These are phyloP conservation scores for Clarias platycephalus DNA, from an alignment of 2,797 vertebrate genomes.

Conservation along the genomic window DNA sequence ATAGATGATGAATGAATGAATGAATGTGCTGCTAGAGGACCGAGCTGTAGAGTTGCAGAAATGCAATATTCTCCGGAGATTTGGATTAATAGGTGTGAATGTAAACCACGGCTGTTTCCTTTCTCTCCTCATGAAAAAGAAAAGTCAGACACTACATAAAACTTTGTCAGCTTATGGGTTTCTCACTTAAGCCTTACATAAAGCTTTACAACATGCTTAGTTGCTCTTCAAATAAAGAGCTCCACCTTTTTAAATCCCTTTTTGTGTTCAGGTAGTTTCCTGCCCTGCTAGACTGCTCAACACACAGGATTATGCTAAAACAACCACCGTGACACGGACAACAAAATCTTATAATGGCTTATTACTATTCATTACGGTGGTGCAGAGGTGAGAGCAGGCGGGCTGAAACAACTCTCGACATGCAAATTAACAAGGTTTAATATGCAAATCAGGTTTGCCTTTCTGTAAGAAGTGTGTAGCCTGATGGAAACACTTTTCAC, in stretches of 20 bases:
- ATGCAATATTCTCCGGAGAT: not conserved
- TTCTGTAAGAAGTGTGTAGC: not conserved
- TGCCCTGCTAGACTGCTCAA: not conserved
- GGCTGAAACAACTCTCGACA: constrained; percentile 15
- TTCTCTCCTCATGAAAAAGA: not conserved
- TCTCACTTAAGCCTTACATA: not conserved
- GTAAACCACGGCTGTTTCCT: too few relatives aligned
- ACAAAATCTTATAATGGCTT: constrained; percentile 7
- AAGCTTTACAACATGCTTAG: not conserved
- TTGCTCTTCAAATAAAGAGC: not conserved
- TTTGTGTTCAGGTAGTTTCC: not conserved
- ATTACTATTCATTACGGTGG: constrained; percentile 22
- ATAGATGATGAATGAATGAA: too few relatives aligned
- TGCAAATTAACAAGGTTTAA: not conserved
- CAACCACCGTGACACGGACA: not conserved
- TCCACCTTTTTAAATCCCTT: not conserved
- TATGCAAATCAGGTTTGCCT: not conserved
- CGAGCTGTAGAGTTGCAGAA: not conserved
- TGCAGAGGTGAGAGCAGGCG: constrained; percentile 2
- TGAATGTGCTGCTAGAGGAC: not conserved
- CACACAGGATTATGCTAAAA: constrained; percentile 12
- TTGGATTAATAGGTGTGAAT: not conserved
- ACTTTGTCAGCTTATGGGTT: not conserved
- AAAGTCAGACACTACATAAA: not conserved
- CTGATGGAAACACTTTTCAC: not conserved